Percentiles rank a stretch among this genome's conserved stretches.
Conservation (phyloP, 1,140 invertebrate genomes). For the Zaprionus capensis region DNA sequence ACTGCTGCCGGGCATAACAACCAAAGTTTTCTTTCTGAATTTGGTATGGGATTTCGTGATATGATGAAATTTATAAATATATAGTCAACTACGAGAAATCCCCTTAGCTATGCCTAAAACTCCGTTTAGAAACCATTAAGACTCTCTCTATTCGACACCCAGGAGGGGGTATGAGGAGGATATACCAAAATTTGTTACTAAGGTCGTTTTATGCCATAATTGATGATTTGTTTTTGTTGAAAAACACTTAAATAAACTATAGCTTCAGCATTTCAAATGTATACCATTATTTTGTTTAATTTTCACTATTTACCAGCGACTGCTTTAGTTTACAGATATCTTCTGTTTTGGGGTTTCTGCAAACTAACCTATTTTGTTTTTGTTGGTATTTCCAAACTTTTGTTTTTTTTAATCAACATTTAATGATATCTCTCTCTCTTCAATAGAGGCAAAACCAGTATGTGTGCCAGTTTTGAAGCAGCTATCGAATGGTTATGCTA, state of each 20-base stretch:
- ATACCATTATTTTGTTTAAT: not conserved
- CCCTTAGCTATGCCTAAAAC: not conserved
- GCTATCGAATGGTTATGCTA: slow-evolving; percentile 35
- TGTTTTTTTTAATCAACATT: slow-evolving; percentile 32
- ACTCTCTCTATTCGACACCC: too few species aligned
- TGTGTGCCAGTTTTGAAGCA: slow-evolving; percentile 51
- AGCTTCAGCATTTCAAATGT: too few species aligned
- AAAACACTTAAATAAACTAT: not conserved
- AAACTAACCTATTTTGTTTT: slow-evolving; percentile 1
- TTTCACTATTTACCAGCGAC: not conserved
- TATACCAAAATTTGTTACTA: too few species aligned
- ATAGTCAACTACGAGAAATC: not conserved
- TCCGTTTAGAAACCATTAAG: not conserved
- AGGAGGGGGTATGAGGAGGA: too few species aligned
- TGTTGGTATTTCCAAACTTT: slow-evolving; percentile 53
- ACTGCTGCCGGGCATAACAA: slow-evolving; percentile 34
- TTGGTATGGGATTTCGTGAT: not conserved
- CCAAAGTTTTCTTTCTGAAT: slow-evolving; percentile 8
- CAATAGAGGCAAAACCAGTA: slow-evolving; percentile 3
- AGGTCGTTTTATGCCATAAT: too few species aligned
- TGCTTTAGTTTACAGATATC: not conserved
- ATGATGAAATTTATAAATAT: slow-evolving; percentile 1
- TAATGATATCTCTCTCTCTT: slow-evolving; percentile 32
- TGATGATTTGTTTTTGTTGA: not conserved
- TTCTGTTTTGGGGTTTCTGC: not conserved